Base-by-base conservation (phyloP, 2,113 vertebrate genomes). In the Aegypius monachus region DNA sequence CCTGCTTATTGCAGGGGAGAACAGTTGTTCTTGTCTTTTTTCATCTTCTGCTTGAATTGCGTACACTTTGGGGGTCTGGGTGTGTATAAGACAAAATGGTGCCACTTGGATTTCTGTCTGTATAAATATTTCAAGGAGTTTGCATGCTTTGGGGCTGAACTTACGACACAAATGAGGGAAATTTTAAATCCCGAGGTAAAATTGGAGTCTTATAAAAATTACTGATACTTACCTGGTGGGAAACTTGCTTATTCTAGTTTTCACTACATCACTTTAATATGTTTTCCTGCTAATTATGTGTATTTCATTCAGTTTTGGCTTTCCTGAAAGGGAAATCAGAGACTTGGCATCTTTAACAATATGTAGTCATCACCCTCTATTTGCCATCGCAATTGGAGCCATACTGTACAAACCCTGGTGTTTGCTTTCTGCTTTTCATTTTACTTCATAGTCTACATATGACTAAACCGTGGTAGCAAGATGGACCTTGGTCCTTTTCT, bases 341-440 rank as follows among this genome's bases (percentile, higher is more conserved):
- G 65, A 19, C 22, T 90, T 61, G 22, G 19, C 43, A 17, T 74
- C 68, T 68, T 92, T 38, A 62, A 38, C 67, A n/a, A 4, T 5
- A 32, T 22, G 29, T 21, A 48, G 55, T 32, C 47, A n/a, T 77
- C 43, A 4, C 48, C 36, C 26, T 40, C 2, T 48, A 3, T 23
- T 22, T 65, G 40, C 53, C 8, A 1, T 55, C 2, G 8, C 36
- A 31, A 4, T 13, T 67, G 56, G 45, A 87, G 59, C 68, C 0
- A 0, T 34, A 16, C 38, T 26, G 17, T 79, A n/a, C 52, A 55
- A 3, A 3, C 18, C 34, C 10, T 7, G 2, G 8, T 43, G 25
- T 45, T 73, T 32, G 17, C 45, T 82, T 59, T 40, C 25, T 77
- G 56, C 43, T 65, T 87, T 67, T 72, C 25, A 21, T 90, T 90